Percentiles rank a stretch among this genome's conserved stretches.
phyloP scores from a whole-genome alignment of 1,140 invertebrate species.

The Calliphora vicina region DNA sequence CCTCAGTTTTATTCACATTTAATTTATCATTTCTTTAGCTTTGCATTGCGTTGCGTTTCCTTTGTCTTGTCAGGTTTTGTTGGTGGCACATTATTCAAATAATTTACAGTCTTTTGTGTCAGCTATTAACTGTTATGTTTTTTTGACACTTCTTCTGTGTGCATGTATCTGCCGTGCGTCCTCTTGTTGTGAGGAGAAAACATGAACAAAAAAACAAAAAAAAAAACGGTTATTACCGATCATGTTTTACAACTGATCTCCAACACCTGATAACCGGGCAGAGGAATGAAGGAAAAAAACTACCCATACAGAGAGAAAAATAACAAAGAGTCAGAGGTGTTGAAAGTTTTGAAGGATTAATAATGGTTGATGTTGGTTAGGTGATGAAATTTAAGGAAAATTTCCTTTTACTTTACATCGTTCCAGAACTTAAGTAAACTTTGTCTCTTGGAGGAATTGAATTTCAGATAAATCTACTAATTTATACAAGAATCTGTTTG shows the following conservation, averaged over 20 bases:
- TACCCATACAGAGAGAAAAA: not conserved
- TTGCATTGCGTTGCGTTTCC: not conserved
- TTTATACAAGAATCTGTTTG: no score
- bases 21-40: constrained; percentile 19
- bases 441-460: no score
- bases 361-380: no score
- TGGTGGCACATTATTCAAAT: constrained; percentile 27
- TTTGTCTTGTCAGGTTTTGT: not conserved
- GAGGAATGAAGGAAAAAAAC: not conserved
- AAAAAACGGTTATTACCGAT: constrained; percentile 11
- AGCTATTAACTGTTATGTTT: constrained; percentile 29
- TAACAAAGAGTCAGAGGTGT: no score
- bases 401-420: no score
- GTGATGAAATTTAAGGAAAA: no score
- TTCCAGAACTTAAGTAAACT: no score
- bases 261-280: constrained; percentile 22
- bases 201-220: no score
- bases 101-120: constrained; percentile 31
- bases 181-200: not conserved
- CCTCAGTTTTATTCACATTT: constrained; percentile 23
- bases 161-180: not conserved
- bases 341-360: no score
- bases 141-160: constrained; percentile 23
- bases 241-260: constrained; percentile 24
- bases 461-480: no score